Percentiles rank a stretch among this genome's conserved stretches.
These are phyloP conservation scores for Drosophila chauvacae DNA, from an alignment of 1,140 invertebrate species.

Conservation along the genomic window DNA sequence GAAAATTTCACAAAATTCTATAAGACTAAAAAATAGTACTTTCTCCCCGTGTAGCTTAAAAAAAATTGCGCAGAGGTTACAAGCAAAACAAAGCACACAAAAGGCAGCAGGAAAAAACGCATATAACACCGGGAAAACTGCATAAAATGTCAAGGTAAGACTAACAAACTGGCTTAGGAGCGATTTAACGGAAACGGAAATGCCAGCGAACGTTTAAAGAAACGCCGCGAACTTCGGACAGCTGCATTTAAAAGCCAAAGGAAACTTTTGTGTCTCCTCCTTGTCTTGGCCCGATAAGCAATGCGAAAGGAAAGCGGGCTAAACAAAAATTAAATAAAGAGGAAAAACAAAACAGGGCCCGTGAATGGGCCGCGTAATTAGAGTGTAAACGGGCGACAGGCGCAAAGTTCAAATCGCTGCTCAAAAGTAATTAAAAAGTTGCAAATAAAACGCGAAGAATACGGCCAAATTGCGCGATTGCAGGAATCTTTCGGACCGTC, in stretches of 20 bases:
- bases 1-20: neutral
- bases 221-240: conserved; percentile 47
- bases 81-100: conserved; percentile 61
- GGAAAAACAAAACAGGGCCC: conserved; percentile 45
- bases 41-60: neutral
- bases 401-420: conserved; percentile 78
- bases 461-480: conserved; percentile 73
- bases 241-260: conserved; percentile 58
- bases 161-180: conserved; percentile 66
- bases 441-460: conserved; percentile 61
- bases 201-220: conserved; percentile 62
- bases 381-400: conserved; percentile 62
- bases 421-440: conserved; percentile 83
- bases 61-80: conserved; percentile 53
- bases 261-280: conserved; percentile 22
- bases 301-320: conserved; percentile 7
- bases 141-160: conserved; percentile 79
- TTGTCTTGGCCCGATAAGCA: conserved; percentile 62
- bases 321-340: conserved; percentile 18
- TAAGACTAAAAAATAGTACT: too few relatives aligned
- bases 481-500: conserved; percentile 33
- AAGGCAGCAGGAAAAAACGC: conserved; percentile 25
- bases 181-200: conserved; percentile 74
- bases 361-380: conserved; percentile 75
- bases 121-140: conserved; percentile 52